Evolutionary conservation across 2,797 vertebrate species (phyloP).

Genomic region (Loris lydekkerianus): DNA sequence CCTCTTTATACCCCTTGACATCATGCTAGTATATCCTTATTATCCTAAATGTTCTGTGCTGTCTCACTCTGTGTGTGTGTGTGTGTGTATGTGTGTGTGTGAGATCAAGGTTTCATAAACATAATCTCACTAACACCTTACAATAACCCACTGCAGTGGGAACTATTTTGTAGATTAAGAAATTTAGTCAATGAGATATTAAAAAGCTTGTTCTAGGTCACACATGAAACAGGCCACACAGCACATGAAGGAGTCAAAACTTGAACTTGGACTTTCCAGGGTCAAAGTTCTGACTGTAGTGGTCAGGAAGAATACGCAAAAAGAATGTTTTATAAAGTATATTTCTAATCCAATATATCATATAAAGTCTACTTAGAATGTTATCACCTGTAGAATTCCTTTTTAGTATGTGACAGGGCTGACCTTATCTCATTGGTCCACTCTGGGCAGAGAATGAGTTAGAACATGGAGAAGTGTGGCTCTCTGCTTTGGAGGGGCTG

Average conservation of each 20-base stretch:
- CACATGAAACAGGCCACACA: background rate
- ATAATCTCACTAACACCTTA: background rate
- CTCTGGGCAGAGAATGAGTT: background rate
- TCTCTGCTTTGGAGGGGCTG: background rate
- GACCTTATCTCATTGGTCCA: background rate
- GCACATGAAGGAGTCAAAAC: background rate
- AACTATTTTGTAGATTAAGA: background rate
- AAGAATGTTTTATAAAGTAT: background rate
- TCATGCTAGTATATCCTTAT: background rate
- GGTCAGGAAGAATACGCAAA: background rate
- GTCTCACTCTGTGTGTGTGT: background rate
- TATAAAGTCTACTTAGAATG: background rate
- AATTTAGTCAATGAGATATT: background rate
- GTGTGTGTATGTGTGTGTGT: too few species aligned
- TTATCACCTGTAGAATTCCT: conserved; percentile 2
- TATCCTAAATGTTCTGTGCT: background rate
- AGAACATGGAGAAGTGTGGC: background rate
- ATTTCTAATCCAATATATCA: background rate
- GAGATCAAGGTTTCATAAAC: background rate
- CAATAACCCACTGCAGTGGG: background rate
- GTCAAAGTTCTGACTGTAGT: background rate
- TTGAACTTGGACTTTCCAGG: background rate
- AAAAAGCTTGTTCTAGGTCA: background rate
- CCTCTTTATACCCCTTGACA: background rate
- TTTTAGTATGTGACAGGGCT: background rate